phyloP scores from a whole-genome alignment of 2,888 invertebrate genomes.

The Troides aeacus region DNA sequence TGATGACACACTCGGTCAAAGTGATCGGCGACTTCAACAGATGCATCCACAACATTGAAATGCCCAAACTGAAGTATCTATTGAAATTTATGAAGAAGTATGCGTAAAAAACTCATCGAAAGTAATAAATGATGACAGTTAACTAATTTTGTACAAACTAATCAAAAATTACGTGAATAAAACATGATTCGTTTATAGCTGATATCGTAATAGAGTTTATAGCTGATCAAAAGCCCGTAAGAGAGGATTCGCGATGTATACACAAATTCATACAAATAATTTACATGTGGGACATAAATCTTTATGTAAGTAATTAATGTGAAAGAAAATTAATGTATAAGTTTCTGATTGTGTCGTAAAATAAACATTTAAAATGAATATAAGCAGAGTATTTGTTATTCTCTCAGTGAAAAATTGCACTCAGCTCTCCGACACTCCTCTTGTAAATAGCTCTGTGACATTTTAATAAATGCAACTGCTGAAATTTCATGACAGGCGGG shows the following conservation, averaged over 20 bases:
- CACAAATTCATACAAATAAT: background rate
- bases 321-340: slow-evolving; percentile 6
- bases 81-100: slow-evolving; percentile 77
- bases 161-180: slow-evolving; percentile 5
- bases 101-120: slow-evolving; percentile 41
- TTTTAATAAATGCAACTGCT: slow-evolving; percentile 47
- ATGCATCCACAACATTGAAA: slow-evolving; percentile 75
- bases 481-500: slow-evolving; percentile 48
- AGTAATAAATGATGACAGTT: background rate
- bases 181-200: background rate
- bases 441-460: slow-evolving; percentile 39
- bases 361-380: slow-evolving; percentile 26
- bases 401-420: slow-evolving; percentile 23
- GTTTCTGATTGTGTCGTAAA: slow-evolving; percentile 17
- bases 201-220: background rate
- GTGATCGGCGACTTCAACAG: slow-evolving; percentile 75
- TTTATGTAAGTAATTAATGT: background rate
- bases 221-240: background rate
- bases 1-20: slow-evolving; percentile 76
- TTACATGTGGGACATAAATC: background rate
- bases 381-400: slow-evolving; percentile 25
- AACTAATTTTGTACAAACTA: slow-evolving; percentile 24
- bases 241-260: background rate
- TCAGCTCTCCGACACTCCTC: slow-evolving; percentile 31
- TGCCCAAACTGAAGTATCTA: slow-evolving; percentile 73